Conservation (phyloP, 2,797 vertebrate species). For the Aphelocoma californica region DNA sequence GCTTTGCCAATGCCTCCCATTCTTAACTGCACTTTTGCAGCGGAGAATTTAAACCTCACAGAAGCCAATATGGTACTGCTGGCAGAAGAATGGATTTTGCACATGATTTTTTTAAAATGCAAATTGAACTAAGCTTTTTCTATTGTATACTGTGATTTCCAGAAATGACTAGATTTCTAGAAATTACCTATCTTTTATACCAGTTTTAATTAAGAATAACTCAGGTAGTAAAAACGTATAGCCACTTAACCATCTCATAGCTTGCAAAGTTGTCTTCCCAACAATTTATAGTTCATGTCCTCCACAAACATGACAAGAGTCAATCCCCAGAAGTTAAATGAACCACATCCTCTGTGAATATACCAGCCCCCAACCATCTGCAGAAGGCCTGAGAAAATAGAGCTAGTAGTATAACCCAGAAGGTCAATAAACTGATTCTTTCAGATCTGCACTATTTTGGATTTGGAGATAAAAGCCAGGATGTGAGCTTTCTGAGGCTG, state of each 20-base stretch:
- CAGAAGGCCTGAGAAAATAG: slow-evolving; percentile 59
- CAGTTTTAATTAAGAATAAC: neutral
- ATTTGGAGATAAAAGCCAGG: neutral
- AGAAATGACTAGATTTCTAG: neutral
- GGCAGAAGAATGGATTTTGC: neutral
- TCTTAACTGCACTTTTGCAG: neutral
- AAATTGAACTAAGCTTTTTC: neutral
- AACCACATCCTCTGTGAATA: slow-evolving; percentile 45
- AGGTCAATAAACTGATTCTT: slow-evolving; percentile 44
- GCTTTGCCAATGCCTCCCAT: neutral
- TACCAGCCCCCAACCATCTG: slow-evolving; percentile 31
- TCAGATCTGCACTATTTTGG: neutral
- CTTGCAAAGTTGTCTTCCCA: neutral
- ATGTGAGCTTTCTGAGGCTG: neutral
- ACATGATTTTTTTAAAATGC: neutral
- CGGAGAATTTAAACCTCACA: neutral
- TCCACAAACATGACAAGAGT: neutral
- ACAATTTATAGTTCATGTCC: neutral
- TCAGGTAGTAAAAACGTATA: neutral
- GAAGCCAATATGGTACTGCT: neutral
- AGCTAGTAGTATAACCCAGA: neutral
- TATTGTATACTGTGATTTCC: neutral
- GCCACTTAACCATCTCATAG: neutral
- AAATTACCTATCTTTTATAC: neutral
- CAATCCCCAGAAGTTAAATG: slow-evolving; percentile 17